These are phyloP conservation scores for Oscheius sp. DNA, from an alignment of 2,888 invertebrate genomes.

Conservation along the genomic window DNA sequence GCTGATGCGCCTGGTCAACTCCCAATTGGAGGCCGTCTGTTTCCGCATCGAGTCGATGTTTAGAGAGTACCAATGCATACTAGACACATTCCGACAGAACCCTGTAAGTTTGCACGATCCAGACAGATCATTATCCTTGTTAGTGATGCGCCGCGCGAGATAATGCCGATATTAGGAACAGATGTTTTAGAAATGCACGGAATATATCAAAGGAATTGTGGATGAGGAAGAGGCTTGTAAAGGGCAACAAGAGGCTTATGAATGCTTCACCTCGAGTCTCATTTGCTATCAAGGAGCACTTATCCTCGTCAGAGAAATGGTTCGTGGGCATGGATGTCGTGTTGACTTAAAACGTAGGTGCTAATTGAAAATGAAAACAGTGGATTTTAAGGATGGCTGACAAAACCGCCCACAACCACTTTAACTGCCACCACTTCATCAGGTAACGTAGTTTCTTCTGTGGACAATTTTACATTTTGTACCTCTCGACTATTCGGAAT, in stretches of 20 bases:
- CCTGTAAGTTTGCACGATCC: slow-evolving; percentile 8
- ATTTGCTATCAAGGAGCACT: slow-evolving; percentile 16
- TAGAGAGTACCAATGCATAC: slow-evolving; percentile 35
- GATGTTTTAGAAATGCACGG: slow-evolving; percentile 17
- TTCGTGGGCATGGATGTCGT: slow-evolving; percentile 35
- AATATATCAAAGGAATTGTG: not conserved
- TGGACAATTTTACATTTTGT: not conserved
- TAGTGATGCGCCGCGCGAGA: not conserved
- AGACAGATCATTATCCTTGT: not conserved
- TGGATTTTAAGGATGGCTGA: slow-evolving; percentile 24
- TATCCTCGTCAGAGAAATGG: slow-evolving; percentile 32
- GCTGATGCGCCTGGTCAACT: slow-evolving; percentile 23
- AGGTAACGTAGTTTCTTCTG: not conserved
- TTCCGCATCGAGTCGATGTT: slow-evolving; percentile 37
- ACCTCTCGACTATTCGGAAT: too few relatives aligned
- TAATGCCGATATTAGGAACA: not conserved
- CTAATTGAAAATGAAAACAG: not conserved
- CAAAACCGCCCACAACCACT: slow-evolving; percentile 16
- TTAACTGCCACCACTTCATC: not conserved
- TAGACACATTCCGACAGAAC: slow-evolving; percentile 27
- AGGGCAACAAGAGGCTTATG: slow-evolving; percentile 27
- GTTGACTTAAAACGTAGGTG: slow-evolving; percentile 33
- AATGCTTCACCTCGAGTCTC: slow-evolving; percentile 20
- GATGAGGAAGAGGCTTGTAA: slow-evolving; percentile 10
- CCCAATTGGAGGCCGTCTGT: slow-evolving; percentile 31